phyloP scores from a whole-genome alignment of 2,797 vertebrate genomes.

The Avahi laniger region DNA sequence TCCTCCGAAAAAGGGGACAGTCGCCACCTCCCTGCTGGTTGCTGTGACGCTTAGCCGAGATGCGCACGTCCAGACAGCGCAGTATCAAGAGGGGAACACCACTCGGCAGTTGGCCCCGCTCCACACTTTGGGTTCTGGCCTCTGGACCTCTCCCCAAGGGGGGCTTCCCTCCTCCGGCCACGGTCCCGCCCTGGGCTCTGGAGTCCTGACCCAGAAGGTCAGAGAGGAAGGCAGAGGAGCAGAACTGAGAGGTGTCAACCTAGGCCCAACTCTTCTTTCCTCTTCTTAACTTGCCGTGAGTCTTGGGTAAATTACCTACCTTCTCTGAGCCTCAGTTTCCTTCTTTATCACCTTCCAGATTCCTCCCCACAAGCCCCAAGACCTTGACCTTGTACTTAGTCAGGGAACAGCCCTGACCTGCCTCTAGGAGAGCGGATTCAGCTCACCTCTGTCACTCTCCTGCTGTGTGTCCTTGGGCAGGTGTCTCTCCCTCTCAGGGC shows the following conservation, averaged over 20 bases:
- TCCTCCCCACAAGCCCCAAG: accelerated
- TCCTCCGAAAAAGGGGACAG: neutral
- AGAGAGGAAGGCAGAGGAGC: neutral
- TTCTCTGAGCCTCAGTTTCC: neutral
- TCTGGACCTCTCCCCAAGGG: neutral
- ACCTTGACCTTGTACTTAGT: neutral
- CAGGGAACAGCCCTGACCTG: neutral
- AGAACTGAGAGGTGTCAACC: neutral
- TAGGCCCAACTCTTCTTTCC: neutral
- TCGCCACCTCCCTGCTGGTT: neutral
- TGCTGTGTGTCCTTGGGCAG: neutral
- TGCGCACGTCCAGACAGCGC: accelerated
- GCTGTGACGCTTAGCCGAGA: neutral
- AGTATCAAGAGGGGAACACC: neutral
- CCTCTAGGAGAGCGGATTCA: neutral
- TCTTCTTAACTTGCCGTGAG: neutral
- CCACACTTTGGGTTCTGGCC: neutral
- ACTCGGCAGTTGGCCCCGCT: accelerated
- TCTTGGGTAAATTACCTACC: neutral
- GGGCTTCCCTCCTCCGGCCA: neutral
- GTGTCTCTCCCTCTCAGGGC: neutral
- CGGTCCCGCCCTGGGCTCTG: neutral
- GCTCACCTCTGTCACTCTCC: neutral
- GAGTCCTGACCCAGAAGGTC: neutral
- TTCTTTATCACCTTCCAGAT: neutral